Base-by-base conservation (phyloP, 2,797 vertebrate species). In the Cirrhinus molitorella region DNA sequence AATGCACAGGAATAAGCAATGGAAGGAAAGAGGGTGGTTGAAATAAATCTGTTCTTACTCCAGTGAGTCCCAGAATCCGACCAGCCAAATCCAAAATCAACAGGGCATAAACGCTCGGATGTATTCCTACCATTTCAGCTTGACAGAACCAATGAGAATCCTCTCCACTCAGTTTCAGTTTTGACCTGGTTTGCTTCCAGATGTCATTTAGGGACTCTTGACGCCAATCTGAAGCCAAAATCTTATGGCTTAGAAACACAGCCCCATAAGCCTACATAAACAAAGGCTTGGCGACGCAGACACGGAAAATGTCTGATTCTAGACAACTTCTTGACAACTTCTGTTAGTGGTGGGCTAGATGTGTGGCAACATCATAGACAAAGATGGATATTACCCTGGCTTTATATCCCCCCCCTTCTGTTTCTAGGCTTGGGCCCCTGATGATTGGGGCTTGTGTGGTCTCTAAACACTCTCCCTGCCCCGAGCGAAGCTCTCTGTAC, bases 401-500 rank as follows among this genome's bases (percentile, higher is more conserved):
- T 84, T 90, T 28, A 91, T 45, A 83, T 57, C 47, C 88, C 73
- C 89, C 89, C 90, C 88, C 91, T 90, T 94, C 88, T 95, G 91
- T 90, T 94, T 94, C 89, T 93, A 95, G 95, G 92, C 91, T 93
- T 93, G 79, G 66, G 87, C 90, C 93, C 90, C 91, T 91, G 94
- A 94, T 95, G 94, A 94, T 91, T 94, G 94, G 91, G 91, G 91
- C 92, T 92, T 88, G 90, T 92, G 92, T 93, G 92, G 90, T 94
- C 91, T 94, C 93, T 92, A 93, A 92, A 91, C 89, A 92, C 90
- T 93, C 81, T 90, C 91, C 90, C 93, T 91, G 93, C 92, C 94
- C 91, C 88, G 93, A 94, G 90, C 91, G 95, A 95, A 91, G 93
- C 86, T 89, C 74, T 80, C 85, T 92, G 87, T 91, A 86, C 85